Base-by-base conservation (phyloP, 1,140 invertebrate species). In the Schlechtendalia chinensis region DNA sequence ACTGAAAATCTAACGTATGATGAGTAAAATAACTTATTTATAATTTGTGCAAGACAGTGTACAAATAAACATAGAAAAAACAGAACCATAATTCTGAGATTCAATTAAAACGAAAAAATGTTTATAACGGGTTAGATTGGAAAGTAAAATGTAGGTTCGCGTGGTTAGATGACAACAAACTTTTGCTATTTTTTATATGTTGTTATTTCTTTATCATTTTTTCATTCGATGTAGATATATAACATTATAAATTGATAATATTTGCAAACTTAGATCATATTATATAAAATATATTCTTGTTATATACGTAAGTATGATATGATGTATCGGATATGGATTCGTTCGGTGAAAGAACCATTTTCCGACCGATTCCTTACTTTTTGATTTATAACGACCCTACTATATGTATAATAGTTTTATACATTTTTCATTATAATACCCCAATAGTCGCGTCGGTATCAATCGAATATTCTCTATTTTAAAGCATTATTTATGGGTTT, bases 161-260 rank as follows among this genome's bases (percentile, higher is more conserved):
- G 32, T 8, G 32, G 32, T 39, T 39, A 29, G 17, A 63, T 32
- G 11, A 10, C 17, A 19, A 29, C 24, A 63, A 63, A 63, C 61
- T 63, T 63, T 32, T 32, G 27, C 61, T n/a, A 10, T 63, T 24
- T 63, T 24, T 63, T n/a, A n/a, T n/a, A n/a, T n/a, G n/a, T n/a
- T n/a, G n/a, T n/a, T n/a, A n/a, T n/a, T n/a, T n/a, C n/a, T 63
- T 63, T 63, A 63, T 63, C 61, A 17, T 16, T 32, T n/a, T 63
- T 32, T 63, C 10, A 24, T 32, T 19, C 29, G 17, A 63, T 29
- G 19, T 17, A 8, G 61, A 32, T 32, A 32, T 63, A 63, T 39
- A 8, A 39, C 32, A 3, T 3, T 39, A 63, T 63, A 63, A 32
- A 24, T 63, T 19, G 17, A 19, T 61, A 61, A 16, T 24, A 59